Evolutionary conservation across 2,888 invertebrate species (phyloP), one percentile per base, ranked within the genome.

Genomic region (Orthosia cruda): DNA sequence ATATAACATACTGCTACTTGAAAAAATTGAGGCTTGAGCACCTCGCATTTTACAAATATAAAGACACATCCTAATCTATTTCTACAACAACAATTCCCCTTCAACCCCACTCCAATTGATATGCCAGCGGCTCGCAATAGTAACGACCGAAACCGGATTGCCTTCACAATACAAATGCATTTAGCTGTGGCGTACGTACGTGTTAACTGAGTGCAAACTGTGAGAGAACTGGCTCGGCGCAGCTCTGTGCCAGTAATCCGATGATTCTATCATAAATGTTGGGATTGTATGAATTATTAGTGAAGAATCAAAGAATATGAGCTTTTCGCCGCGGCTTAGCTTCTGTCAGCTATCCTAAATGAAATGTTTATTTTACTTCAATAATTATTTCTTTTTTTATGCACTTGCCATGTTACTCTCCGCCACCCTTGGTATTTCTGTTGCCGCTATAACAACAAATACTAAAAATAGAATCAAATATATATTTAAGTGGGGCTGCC

Each of bases 91-190:
- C 20, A 58, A 63, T 64, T 52, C 9, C 20, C 23, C 3, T n/a
- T 47, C n/a, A 13, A n/a, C n/a, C 9, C 16, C 4, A 49, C 18
- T 15, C 32, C 62, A 23, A 74, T 81, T 83, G 40, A 71, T 81
- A 75, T 81, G 64, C 71, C 32, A 70, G 18, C 13, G 58, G 59
- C 66, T 63, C 26, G 61, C 70, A 45, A 68, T 26, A 47, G 23
- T 71, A 69, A 74, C 55, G 80, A 26, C 57, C 57, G 52, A 12
- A 49, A 26, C 59, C 20, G 15, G 59, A 84, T 82, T 82, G 81
- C 71, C 57, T 84, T 72, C 67, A 84, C 82, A 82, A 52, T 77
- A 81, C 61, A 84, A 84, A 84, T 84, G 81, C 82, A 82, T 76
- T 82, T 84, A 84, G 49, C 66, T 16, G 61, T n/a, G 45, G 55